Evolutionary conservation across 2,113 vertebrate species (phyloP).

Genomic region (Cyprinodon tularosa): DNA sequence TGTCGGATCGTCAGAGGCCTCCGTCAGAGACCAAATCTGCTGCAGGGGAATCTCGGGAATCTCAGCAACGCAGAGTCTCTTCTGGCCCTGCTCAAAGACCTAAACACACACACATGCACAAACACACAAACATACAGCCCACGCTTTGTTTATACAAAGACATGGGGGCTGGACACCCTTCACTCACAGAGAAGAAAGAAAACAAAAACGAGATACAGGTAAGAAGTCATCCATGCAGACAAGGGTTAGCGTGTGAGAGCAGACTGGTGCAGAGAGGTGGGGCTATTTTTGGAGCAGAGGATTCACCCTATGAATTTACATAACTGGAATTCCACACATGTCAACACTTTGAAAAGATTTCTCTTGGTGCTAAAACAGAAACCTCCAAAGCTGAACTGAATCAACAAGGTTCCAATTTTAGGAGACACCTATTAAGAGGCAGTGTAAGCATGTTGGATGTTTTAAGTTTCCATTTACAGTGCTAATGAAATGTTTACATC

Average conservation of each 20-base stretch:
- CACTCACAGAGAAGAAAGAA: conserved; percentile 68
- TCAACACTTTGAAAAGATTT: conserved; percentile 63
- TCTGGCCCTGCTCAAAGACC: conserved; percentile 24
- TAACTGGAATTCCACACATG: conserved; percentile 69
- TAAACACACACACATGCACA: conserved; percentile 49
- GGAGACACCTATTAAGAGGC: conserved; percentile 32
- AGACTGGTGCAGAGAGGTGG: conserved; percentile 55
- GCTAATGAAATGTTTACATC: not conserved
- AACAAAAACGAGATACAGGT: conserved; percentile 69
- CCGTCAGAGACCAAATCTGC: conserved; percentile 55
- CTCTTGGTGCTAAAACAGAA: conserved; percentile 45
- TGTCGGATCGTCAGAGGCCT: conserved; percentile 46
- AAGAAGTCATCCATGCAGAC: conserved; percentile 67
- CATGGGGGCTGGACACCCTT: conserved; percentile 73
- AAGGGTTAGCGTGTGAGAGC: conserved; percentile 74
- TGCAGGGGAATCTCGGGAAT: conserved; percentile 71
- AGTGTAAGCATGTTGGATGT: conserved; percentile 28
- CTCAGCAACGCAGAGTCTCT: conserved; percentile 56
- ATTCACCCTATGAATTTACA: conserved; percentile 68
- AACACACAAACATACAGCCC: conserved; percentile 54
- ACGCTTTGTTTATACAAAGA: conserved; percentile 71
- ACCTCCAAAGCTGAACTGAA: conserved; percentile 36
- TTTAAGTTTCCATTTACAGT: not conserved
- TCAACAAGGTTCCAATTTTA: conserved; percentile 48
- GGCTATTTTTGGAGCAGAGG: conserved; percentile 70